phyloP scores from a whole-genome alignment of 2,797 vertebrate species.

The Rallus crepitans region DNA sequence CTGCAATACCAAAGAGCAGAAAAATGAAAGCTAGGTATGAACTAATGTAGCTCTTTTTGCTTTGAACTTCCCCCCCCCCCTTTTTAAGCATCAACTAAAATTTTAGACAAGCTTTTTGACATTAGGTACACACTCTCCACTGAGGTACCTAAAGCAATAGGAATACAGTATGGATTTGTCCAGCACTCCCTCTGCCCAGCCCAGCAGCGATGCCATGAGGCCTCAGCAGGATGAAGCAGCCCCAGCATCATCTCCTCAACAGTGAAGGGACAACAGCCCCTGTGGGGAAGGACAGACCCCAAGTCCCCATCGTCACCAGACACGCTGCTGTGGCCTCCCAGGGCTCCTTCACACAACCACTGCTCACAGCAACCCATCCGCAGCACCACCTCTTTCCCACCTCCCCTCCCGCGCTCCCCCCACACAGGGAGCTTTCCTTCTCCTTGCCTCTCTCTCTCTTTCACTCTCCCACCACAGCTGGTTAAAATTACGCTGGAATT shows the following conservation, averaged over 20 bases:
- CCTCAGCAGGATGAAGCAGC: neutral
- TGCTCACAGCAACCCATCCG: neutral
- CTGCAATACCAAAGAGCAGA: neutral
- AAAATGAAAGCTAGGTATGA: neutral
- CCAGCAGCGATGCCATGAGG: neutral
- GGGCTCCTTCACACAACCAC: neutral
- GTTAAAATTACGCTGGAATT: conserved; percentile 91
- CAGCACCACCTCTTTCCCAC: neutral
- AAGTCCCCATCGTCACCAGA: neutral
- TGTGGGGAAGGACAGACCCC: fast-evolving
- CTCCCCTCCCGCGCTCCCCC: neutral
- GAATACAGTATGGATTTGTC: neutral
- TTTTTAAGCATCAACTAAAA: neutral
- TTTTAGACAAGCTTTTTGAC: neutral
- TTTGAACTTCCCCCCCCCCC: neutral
- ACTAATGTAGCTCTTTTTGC: neutral
- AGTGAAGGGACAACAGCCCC: fast-evolving
- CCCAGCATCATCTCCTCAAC: neutral
- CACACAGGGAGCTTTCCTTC: neutral
- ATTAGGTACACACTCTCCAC: neutral
- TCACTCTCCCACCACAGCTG: conserved; percentile 85
- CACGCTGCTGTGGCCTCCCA: fast-evolving
- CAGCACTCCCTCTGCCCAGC: neutral
- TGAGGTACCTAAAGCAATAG: fast-evolving
- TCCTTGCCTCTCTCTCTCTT: conserved; percentile 32